Base-by-base conservation (phyloP, 2,113 vertebrate genomes). In the Muscicapa adusta region DNA sequence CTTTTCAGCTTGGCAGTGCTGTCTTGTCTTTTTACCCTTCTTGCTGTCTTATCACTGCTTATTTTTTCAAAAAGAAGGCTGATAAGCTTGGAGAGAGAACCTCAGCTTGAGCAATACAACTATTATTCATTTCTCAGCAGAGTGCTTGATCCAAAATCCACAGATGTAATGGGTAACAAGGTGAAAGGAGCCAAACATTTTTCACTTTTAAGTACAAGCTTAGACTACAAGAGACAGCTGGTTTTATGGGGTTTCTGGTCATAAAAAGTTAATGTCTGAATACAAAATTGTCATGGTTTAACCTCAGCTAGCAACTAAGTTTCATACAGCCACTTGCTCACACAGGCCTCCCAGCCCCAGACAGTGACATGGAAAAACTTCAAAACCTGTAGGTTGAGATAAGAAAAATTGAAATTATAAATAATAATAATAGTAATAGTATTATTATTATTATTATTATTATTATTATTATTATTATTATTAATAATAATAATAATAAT, bases 241-340 rank as follows among this genome's bases (percentile, higher is more conserved):
- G 5, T 73, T 90, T 92, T 77, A 67, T 77, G 51, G 47, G 24
- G 80, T 91, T 91, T 93, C 28, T 42, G 11, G 28, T 84, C 47
- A 74, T 93, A 86, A 88, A 96, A 96, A 94, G 42, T 91, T 93
- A 93, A 81, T 3, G 1, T 67, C 26, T 84, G 85, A 83, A 80
- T 67, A 58, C 12, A 83, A 85, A 87, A 50, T 34, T 34, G 4
- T 54, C 11, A 40, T 54, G 25, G 6, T 54, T 75, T 89, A 61
- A 54, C 12, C 18, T 2, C 25, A 68, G n/a, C 34, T 75, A 28
- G 15, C 14, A 61, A 54, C 29, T n/a, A 40, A 61, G 17, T 75
- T 68, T 54, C 17, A 34, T 26, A 34, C 5, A 75, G 20, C 9
- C 5, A 10, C 25, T 61, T 34, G 13, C 5, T 61, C 6, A 67